Base-by-base conservation (phyloP, 1,140 invertebrate species). In the Bombyx mori region DNA sequence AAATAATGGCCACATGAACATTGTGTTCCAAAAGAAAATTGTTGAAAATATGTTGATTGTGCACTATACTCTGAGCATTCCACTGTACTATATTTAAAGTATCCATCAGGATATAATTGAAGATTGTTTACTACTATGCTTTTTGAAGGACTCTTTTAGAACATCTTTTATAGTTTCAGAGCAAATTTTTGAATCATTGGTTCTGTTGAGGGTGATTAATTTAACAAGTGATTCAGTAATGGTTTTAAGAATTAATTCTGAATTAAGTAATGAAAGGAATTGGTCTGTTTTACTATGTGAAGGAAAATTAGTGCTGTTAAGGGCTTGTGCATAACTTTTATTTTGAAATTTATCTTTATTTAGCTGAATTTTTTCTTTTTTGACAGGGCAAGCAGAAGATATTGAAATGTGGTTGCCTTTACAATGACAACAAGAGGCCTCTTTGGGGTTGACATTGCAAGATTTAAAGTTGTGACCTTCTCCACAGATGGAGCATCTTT, bases 401-500 rank as follows among this genome's bases (percentile, higher is more conserved):
- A 69, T 63, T 4, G 57, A 45, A 3, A 69, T 44, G 49, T 69
- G 61, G 44, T 60, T 60, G 26, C 64, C 64, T 22, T 45, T 54
- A 46, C 64, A 69, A 22, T 66, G 54, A 9, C 8, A 10, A 56
- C 67, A 69, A 42, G 22, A 35, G n/a, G 61, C 57, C 8, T 64
- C 44, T n/a, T n/a, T n/a, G n/a, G n/a, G n/a, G n/a, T n/a, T 12
- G 52, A 56, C 8, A 42, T 12, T 42, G 46, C 64, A 69, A 8
- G 12, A 0, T 57, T 66, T 64, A 43, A 53, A 66, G 49, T 57
- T 60, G 22, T 66, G 65, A 22, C 56, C 53, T 35, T 56, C 51
- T 9, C 47, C 46, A 48, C 58, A 72, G 18, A 72, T 69, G 8
- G 62, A 66, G 26, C 60, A 72, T 2, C 22, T 46, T 12, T 65